Evolutionary conservation across 2,113 vertebrate genomes (phyloP).

Genomic region (Mesitornis unicolor): DNA sequence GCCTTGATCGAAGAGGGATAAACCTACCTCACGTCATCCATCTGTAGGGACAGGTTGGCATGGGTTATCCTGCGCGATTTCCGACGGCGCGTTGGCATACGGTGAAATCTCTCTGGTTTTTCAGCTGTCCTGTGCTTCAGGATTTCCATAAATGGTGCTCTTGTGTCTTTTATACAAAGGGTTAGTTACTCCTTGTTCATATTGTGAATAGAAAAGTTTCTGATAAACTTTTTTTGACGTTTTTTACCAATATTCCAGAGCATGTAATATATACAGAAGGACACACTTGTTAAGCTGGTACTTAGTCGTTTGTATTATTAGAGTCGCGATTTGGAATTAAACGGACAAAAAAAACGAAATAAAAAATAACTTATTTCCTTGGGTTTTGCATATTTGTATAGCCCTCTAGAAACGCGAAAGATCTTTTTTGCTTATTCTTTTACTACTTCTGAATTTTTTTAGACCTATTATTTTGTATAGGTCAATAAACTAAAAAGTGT

Average conservation of each 20-base stretch:
- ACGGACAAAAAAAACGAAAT: constrained; percentile 39
- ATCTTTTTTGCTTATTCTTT: constrained; percentile 79
- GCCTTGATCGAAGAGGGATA: constrained; percentile 64
- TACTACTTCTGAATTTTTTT: constrained; percentile 73
- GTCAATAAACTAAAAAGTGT: constrained; percentile 79
- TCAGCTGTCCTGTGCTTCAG: constrained; percentile 72
- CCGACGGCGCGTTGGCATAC: not conserved
- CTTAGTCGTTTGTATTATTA: constrained; percentile 93
- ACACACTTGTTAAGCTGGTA: constrained; percentile 93
- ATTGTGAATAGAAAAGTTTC: constrained; percentile 89
- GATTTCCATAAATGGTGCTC: constrained; percentile 85
- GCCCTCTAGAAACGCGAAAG: constrained; percentile 68
- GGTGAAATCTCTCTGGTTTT: constrained; percentile 46
- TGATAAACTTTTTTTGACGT: constrained; percentile 76
- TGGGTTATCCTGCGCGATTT: constrained; percentile 7
- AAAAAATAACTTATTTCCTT: constrained; percentile 76
- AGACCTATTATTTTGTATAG: constrained; percentile 81
- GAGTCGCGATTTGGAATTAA: constrained; percentile 69
- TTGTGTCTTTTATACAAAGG: constrained; percentile 72
- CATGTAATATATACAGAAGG: constrained; percentile 93
- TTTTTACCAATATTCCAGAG: constrained; percentile 87
- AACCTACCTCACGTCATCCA: constrained; percentile 76
- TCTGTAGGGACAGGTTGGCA: constrained; percentile 57
- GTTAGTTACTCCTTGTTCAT: constrained; percentile 81
- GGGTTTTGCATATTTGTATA: constrained; percentile 81